Evolutionary conservation across 2,113 vertebrate genomes (phyloP).

Genomic region (Isurus oxyrinchus): DNA sequence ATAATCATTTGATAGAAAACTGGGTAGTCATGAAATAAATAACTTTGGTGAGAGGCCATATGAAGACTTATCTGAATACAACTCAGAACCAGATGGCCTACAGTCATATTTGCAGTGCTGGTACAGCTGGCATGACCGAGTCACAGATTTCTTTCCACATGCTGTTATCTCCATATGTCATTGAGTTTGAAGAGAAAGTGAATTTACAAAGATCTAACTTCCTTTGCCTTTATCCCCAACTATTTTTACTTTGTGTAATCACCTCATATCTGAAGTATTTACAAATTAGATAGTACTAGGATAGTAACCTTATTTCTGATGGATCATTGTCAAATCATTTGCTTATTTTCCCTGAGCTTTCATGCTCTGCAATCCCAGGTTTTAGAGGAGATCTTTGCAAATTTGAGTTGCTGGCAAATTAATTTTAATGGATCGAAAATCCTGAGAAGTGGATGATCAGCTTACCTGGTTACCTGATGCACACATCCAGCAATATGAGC

Average conservation of each 20-base stretch:
- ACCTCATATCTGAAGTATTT: neutral
- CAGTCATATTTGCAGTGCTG: neutral
- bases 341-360: neutral
- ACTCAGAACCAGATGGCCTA: neutral
- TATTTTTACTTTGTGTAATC: neutral
- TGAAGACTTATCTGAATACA: neutral
- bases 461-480: neutral
- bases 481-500: neutral
- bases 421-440: neutral
- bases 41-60: neutral
- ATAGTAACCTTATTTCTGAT: neutral
- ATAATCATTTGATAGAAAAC: neutral
- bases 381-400: neutral
- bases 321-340: neutral
- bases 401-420: neutral
- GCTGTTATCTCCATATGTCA: slow-evolving; percentile 19
- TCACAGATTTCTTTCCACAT: neutral
- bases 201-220: neutral
- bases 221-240: neutral
- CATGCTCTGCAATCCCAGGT: neutral
- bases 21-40: neutral
- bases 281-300: neutral
- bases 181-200: neutral
- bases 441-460: neutral
- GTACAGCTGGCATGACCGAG: neutral